phyloP scores from a whole-genome alignment of 2,797 vertebrate genomes.

The Tolypeutes matacus region DNA sequence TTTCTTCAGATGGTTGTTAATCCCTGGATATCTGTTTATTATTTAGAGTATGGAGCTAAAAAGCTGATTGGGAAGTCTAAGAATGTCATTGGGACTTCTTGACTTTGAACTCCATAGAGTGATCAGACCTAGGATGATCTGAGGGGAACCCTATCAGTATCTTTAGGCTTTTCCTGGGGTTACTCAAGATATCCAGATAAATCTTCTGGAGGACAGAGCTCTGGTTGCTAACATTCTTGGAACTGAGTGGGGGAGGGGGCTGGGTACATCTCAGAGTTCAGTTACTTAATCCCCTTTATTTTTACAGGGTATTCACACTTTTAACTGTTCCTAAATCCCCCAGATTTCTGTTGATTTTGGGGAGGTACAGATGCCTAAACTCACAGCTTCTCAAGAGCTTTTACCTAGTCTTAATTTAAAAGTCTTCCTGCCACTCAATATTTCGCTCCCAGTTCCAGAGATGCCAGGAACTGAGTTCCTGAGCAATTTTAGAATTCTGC shows the following conservation, averaged over 20 bases:
- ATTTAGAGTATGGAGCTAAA: neutral
- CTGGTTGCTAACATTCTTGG: neutral
- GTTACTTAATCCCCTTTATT: neutral
- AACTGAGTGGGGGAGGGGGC: neutral
- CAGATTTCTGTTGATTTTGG: neutral
- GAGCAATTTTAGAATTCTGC: constrained; percentile 29
- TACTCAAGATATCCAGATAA: neutral
- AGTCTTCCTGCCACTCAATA: neutral
- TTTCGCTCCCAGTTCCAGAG: neutral
- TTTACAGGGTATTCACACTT: neutral
- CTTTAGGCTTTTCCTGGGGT: neutral
- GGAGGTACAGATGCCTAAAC: neutral
- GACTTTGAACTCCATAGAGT: neutral
- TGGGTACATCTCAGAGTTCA: neutral
- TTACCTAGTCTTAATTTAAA: neutral
- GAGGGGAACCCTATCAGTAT: neutral
- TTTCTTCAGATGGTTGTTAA: neutral
- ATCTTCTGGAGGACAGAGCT: neutral
- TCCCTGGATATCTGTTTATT: neutral
- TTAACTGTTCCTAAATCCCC: neutral
- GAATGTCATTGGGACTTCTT: neutral
- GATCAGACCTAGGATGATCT: neutral
- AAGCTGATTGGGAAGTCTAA: constrained; percentile 5
- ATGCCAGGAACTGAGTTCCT: neutral
- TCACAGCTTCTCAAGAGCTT: constrained; percentile 37